Conservation (phyloP, 37 sponge, comb jelly and placozoan species). For the Chondrosia reniformis region DNA sequence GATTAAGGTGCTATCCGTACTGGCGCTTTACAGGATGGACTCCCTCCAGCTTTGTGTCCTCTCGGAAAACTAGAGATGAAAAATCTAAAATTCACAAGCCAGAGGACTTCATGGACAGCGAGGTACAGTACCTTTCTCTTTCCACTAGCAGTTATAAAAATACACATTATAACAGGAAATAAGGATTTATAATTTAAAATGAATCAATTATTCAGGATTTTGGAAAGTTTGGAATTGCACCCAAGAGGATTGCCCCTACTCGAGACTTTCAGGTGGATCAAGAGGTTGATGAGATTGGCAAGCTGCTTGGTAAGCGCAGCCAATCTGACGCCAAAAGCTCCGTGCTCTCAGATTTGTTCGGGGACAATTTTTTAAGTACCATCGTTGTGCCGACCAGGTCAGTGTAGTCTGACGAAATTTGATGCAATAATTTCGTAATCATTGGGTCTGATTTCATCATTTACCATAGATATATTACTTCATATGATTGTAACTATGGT, state of each 20-base stretch:
- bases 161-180: neutral
- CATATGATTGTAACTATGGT: too few species aligned
- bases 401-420: neutral
- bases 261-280: constrained; percentile 41
- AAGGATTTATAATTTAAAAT: neutral
- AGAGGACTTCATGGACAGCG: constrained; percentile 97
- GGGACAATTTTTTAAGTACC: constrained; percentile 40
- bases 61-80: constrained; percentile 46
- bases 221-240: constrained; percentile 83
- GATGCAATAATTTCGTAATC: too few species aligned
- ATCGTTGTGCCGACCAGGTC: constrained; percentile 59
- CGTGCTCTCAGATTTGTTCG: constrained; percentile 10
- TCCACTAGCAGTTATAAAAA: too few species aligned
- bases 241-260: constrained; percentile 55
- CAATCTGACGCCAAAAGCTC: neutral
- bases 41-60: constrained; percentile 78
- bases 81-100: constrained; percentile 38
- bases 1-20: neutral
- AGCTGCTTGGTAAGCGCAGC: neutral
- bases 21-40: constrained; percentile 84
- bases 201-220: constrained; percentile 56
- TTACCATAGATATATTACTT: too few species aligned
- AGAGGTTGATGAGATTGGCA: constrained; percentile 14
- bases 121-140: too few species aligned
- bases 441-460: too few species aligned